Evolutionary conservation across 2,888 invertebrate genomes (phyloP).

Genomic region (Diaprepes abbreviatus): DNA sequence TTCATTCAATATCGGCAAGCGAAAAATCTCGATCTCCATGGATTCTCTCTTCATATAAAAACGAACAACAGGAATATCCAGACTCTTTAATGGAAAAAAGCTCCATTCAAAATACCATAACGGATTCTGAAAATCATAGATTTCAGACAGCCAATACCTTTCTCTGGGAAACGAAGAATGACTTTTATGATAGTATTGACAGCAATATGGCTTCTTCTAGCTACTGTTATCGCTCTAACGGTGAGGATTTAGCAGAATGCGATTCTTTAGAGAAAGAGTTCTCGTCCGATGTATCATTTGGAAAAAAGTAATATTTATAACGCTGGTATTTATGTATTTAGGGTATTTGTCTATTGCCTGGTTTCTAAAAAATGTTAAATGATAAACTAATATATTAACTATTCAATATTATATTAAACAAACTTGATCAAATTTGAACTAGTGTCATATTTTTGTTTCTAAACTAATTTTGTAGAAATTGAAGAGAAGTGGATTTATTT

Average conservation of each 20-base stretch:
- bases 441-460: too few relatives aligned
- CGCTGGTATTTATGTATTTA: too few relatives aligned
- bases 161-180: slow-evolving; percentile 69
- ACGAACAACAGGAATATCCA: slow-evolving; percentile 60
- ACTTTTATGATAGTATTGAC: slow-evolving; percentile 80
- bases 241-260: slow-evolving; percentile 72
- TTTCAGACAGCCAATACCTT: slow-evolving; percentile 70
- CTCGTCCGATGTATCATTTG: slow-evolving; percentile 55
- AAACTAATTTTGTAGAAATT: too few relatives aligned
- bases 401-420: too few relatives aligned
- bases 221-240: slow-evolving; percentile 67
- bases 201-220: slow-evolving; percentile 65
- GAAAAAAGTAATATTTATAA: slow-evolving; percentile 50
- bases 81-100: slow-evolving; percentile 68
- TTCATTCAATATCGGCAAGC: slow-evolving; percentile 55
- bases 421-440: too few relatives aligned
- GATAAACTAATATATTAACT: too few relatives aligned
- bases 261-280: slow-evolving; percentile 71
- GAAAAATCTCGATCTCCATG: slow-evolving; percentile 67
- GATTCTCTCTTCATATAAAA: slow-evolving; percentile 66
- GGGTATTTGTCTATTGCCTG: too few relatives aligned
- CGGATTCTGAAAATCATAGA: slow-evolving; percentile 59
- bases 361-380: too few relatives aligned
- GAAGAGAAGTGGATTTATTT: too few relatives aligned
- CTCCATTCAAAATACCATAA: slow-evolving; percentile 61